Base-by-base conservation (phyloP, 1,140 invertebrate genomes). In the Antheraea mylitta region DNA sequence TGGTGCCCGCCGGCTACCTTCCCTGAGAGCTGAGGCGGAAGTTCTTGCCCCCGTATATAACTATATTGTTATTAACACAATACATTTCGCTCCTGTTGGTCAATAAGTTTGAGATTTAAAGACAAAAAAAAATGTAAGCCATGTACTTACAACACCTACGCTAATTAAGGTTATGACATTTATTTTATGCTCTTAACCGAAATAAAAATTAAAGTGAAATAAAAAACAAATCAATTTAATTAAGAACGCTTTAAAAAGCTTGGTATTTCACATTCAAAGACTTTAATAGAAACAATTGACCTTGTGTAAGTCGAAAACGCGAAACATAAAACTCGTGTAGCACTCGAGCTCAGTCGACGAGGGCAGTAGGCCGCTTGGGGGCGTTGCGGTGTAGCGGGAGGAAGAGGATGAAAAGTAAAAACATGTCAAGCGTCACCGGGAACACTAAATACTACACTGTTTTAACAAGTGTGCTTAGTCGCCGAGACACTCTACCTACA, bases 381-480 rank as follows among this genome's bases (percentile, higher is more conserved):
- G 22, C 4, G 22, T 4, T 1, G 22, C 4, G 22, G 1, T 30
- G 22, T 30, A 30, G 22, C 22, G 22, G 22, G 22, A 30, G 22
- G 22, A 4, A 4, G 22, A 30, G 68, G 62, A 30, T 18, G 30
- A 59, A 89, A 90, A 87, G 87, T 86, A 83, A 87, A 87, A 88
- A 79, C 83, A 81, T 90, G 87, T 90, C 87, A 90, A 90, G 86
- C 79, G 79, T 66, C 36, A 30, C 65, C 48, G 65, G 37, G 22
- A 42, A 48, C 69, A 69, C 45, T 76, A 75, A 79, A 78, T 76
- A 80, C 73, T 78, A 73, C 71, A 77, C 75, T 37, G 65, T 68
- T 77, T 79, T 80, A 75, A 71, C 70, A 64, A 74, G 67, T 72
- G 77, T 69, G 72, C 64, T 75, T 69, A 66, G 72, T 70, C 63